Percentiles rank a stretch among this genome's conserved stretches.
These are phyloP conservation scores for Enteromius treurensis DNA, from an alignment of 2,797 vertebrate genomes.

Conservation along the genomic window DNA sequence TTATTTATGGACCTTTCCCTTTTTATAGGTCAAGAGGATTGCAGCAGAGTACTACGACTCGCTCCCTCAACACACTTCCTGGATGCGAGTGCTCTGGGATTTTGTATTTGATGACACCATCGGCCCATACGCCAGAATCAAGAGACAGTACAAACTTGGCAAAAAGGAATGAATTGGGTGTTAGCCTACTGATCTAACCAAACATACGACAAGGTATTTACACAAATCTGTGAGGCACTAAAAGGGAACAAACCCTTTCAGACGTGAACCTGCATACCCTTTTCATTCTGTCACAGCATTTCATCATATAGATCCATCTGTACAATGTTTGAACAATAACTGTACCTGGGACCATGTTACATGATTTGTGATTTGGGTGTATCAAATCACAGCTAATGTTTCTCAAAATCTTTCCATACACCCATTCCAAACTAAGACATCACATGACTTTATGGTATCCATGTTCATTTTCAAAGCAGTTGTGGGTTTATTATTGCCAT, in stretches of 20 bases:
- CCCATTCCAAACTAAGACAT: background rate
- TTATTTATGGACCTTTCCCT: slow-evolving; percentile 22
- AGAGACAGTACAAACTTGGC: slow-evolving; percentile 84
- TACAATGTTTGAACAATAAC: background rate
- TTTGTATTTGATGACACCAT: slow-evolving; percentile 92
- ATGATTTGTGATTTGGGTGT: too few relatives aligned
- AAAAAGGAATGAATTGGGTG: slow-evolving; percentile 68
- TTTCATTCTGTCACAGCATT: slow-evolving; percentile 9
- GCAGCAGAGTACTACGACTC: slow-evolving; percentile 94
- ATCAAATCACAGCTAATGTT: background rate
- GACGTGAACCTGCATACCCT: background rate
- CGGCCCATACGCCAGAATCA: slow-evolving; percentile 91
- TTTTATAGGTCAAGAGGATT: slow-evolving; percentile 91
- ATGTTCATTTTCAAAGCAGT: background rate
- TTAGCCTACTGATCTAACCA: background rate
- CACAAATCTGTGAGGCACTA: slow-evolving; percentile 6
- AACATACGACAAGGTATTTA: background rate
- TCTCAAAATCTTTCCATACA: background rate
- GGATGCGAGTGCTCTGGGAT: slow-evolving; percentile 93
- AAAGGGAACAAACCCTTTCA: background rate
- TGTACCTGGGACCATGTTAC: background rate
- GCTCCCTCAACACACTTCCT: slow-evolving; percentile 93
- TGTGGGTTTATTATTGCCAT: background rate
- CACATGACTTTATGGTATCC: background rate
- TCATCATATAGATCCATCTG: background rate